Base-by-base conservation (phyloP, 1,140 invertebrate genomes). In the Neelides sp. region DNA sequence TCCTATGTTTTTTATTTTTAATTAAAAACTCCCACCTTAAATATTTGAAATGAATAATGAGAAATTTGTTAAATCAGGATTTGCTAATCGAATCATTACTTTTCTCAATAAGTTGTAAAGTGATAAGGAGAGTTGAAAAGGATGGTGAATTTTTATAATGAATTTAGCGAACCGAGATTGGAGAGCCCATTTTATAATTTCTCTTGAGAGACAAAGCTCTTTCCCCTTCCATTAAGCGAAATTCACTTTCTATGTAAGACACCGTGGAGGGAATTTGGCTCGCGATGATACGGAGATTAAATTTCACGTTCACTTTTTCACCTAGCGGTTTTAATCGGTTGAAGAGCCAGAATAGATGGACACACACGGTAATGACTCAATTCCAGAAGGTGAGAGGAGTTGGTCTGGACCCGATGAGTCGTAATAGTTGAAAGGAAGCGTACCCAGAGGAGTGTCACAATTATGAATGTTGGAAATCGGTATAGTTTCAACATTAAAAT, bases 401-500 rank as follows among this genome's bases (percentile, higher is more conserved):
- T n/a, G n/a, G n/a, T n/a, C n/a, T n/a, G n/a, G n/a, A n/a, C n/a
- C n/a, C n/a, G n/a, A n/a, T n/a, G n/a, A n/a, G n/a, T n/a, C n/a
- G 40, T 44, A 8, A 19, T 30, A 4, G 42, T 30, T 24, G 20
- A 44, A 23, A 23, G 45, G 45, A 47, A 47, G 45, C 36, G 45
- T 47, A n/a, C 7, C 50, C 48, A 27, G 51, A 54, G 44, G 47
- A 57, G 55, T 50, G 52, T 57, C 55, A 57, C 52, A 61, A 55
- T 57, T 57, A 57, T 57, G 55, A 61, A 57, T 61, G 59, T 61
- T 55, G 42, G 43, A 55, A 55, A 57, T 57, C 55, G 52, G 56
- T 49, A 55, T 57, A 56, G 55, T 55, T 57, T 55, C 52, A 45
- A 40, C 50, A 53, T 55, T 55, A 55, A 59, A 61, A 53, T 57